Base-by-base conservation (phyloP, 2,797 vertebrate genomes). In the Hyperoplus lanceolatus region DNA sequence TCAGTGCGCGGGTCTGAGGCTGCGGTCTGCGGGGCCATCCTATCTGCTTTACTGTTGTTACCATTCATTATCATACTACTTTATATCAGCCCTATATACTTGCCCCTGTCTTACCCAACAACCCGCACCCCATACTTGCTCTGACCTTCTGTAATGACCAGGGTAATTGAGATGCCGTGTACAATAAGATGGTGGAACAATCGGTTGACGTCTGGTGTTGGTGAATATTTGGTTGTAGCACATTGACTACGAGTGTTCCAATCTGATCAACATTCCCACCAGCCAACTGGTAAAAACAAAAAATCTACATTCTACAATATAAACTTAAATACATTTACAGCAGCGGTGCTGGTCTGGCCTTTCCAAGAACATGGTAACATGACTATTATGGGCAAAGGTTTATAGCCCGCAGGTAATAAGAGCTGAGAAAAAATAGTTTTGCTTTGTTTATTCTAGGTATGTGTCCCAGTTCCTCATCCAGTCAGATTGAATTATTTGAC, bases 1-100 rank as follows among this genome's bases (percentile, higher is more conserved):
- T 84, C 82, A 60, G 42, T 1, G 75, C 67, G 81, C 55, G 12
- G 39, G 81, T 80, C 71, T 6, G 64, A 65, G 73, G 60, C 71
- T 46, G 51, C 10, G 63, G 56, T 68, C 67, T 41, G 29, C 10
- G 46, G 54, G 53, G 59, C 21, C 43, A 0, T 10, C n/a, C 12
- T 43, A 45, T 54, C 57, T 46, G 57, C 75, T 70, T 60, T 45
- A 48, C 45, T 80, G 53, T 54, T 74, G 69, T 73, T 67, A 14
- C 1, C 60, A 0, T 18, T 77, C 60, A 53, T 75, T 70, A 79
- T 15, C 48, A 49, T 15, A 9, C 4, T 0, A 9, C 43, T 42
- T 43, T 4, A 61, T 29, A 50, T 58, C 49, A 41, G 58, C 42
- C 29, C 6, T 3, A 21, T 21, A 21, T 21, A 0, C 55, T 53